Evolutionary conservation across 2,888 invertebrate species (phyloP).

Genomic region (Xanthorhoe designata): DNA sequence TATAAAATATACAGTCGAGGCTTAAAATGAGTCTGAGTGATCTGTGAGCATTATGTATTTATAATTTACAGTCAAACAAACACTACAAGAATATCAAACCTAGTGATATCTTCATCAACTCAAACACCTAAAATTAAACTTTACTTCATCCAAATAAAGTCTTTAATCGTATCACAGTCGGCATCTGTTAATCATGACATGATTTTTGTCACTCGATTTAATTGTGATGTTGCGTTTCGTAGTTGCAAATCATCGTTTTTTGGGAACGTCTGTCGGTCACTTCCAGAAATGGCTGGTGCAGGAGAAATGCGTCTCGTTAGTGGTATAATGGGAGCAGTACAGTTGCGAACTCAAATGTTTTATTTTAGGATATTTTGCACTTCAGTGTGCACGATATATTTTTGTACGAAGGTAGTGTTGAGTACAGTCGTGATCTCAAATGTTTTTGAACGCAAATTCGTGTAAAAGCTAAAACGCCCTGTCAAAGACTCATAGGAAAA

Average conservation of each 20-base stretch:
- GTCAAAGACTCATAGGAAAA: no score
- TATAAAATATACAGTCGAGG: no score
- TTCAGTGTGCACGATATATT: no score
- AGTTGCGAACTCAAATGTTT: slow-evolving; percentile 45
- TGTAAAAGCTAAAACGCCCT: no score
- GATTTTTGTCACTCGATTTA: slow-evolving; percentile 80
- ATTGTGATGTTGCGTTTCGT: slow-evolving; percentile 66
- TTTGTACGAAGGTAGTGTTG: no score
- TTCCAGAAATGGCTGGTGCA: slow-evolving; percentile 66
- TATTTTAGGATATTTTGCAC: background rate
- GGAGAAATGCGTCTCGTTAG: slow-evolving; percentile 79
- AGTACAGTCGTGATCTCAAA: no score
- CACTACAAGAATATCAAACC: background rate
- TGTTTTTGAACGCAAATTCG: no score
- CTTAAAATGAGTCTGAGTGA: no score
- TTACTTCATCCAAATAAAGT: slow-evolving; percentile 39
- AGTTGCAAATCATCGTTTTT: slow-evolving; percentile 83
- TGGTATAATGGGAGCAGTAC: slow-evolving; percentile 76
- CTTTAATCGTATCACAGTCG: slow-evolving; percentile 15
- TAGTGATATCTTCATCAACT: slow-evolving; percentile 21
- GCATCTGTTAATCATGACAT: slow-evolving; percentile 26
- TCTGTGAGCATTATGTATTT: no score
- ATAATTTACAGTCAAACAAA: slow-evolving; percentile 12
- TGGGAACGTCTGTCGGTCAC: slow-evolving; percentile 60
- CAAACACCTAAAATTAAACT: slow-evolving; percentile 45